Conservation (phyloP, 2,888 invertebrate species). For the Oasisia sp. region DNA sequence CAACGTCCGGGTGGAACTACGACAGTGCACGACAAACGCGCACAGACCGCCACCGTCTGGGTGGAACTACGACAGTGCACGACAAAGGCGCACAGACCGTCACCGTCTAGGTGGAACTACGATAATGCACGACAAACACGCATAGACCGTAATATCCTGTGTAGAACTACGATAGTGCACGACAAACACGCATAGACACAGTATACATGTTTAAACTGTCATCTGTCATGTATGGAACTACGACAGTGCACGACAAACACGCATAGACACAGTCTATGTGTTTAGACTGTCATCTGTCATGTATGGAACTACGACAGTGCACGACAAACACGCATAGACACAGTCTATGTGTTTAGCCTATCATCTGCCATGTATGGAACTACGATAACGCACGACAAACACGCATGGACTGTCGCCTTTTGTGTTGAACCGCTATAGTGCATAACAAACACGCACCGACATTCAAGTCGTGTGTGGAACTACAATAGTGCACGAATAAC, state of each 20-base stretch:
- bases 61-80: neutral
- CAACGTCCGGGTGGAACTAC: neutral
- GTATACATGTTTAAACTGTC: too few relatives aligned
- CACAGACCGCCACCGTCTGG: neutral
- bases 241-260: neutral
- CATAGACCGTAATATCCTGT: neutral
- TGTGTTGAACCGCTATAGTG: too few relatives aligned
- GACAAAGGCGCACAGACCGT: neutral
- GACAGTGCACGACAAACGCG: neutral
- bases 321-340: neutral
- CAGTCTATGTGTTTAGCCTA: too few relatives aligned
- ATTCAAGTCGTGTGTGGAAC: too few relatives aligned
- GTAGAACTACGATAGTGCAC: neutral
- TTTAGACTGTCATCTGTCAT: too few relatives aligned
- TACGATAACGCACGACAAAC: neutral
- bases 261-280: neutral
- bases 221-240: too few relatives aligned
- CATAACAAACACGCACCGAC: too few relatives aligned
- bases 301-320: too few relatives aligned
- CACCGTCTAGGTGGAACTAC: too few relatives aligned
- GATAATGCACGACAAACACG: too few relatives aligned
- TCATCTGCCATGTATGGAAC: too few relatives aligned
- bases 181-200: neutral
- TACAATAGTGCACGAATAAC: too few relatives aligned
- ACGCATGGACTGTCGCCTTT: neutral